phyloP scores from a whole-genome alignment of 1,140 invertebrate species.

The Drosophila persimilis region DNA sequence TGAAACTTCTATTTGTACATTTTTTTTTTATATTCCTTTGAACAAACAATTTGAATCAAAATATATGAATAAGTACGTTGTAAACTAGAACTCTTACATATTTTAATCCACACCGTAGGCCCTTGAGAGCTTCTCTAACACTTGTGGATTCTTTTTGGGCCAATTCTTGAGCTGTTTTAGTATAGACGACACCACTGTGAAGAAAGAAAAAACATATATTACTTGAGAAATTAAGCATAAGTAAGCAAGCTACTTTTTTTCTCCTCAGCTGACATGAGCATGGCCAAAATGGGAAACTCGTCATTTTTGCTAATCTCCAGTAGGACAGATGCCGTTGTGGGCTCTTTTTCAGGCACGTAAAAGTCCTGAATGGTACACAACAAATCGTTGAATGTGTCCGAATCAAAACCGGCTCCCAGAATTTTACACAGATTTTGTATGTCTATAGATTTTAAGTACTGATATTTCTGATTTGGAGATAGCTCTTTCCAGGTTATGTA shows the following conservation, averaged over 20 bases:
- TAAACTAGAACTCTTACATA: constrained; percentile 15
- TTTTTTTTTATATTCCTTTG: constrained; percentile 40
- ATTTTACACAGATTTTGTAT: constrained; percentile 61
- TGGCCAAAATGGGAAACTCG: constrained; percentile 63
- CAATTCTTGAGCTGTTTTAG: constrained; percentile 49
- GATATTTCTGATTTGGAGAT: constrained; percentile 65
- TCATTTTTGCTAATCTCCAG: constrained; percentile 70
- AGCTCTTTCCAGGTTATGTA: constrained; percentile 79
- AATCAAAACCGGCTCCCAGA: constrained; percentile 75
- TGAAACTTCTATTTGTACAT: constrained; percentile 18
- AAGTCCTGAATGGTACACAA: constrained; percentile 63
- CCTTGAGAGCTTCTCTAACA: constrained; percentile 45
- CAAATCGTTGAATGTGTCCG: constrained; percentile 65
- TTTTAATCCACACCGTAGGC: constrained; percentile 32
- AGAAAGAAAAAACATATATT: constrained; percentile 2
- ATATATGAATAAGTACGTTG: constrained; percentile 28
- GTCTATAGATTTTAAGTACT: constrained; percentile 72
- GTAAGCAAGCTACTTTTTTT: constrained; percentile 48
- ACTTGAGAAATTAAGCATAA: background rate
- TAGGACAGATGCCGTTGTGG: constrained; percentile 54
- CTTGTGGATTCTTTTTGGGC: constrained; percentile 34
- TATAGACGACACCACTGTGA: constrained; percentile 52
- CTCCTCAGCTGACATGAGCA: constrained; percentile 74
- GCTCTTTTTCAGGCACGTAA: constrained; percentile 71
- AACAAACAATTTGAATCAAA: constrained; percentile 56